Base-by-base conservation (phyloP, 2,113 vertebrate genomes). In the Origma solitaria region DNA sequence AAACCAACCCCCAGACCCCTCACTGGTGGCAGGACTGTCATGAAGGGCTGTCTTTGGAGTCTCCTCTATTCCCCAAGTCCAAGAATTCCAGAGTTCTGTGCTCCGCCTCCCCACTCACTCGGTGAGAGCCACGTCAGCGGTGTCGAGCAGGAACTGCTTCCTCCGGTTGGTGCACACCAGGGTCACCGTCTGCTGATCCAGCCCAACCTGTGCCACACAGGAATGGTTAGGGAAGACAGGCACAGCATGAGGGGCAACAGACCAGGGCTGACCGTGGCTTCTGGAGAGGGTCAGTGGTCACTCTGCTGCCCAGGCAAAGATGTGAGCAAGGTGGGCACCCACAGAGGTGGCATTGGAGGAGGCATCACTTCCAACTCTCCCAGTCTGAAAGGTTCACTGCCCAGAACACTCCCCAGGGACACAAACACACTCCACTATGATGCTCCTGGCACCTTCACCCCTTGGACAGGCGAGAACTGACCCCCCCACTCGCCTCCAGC, bases 121-220 rank as follows among this genome's bases (percentile, higher is more conserved):
- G 0, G 99, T 99, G 85, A 99, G 98, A 25, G 98, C 98, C 70
- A 97, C 47, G 13, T 99, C 99, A 0, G 99, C 99, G 0, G 99
- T 98, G 97, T 99, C 99, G 49, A 99, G 97, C 81, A 99, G 97
- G 97, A 99, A 99, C 95, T 99, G 99, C 85, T 99, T 98, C 96
- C 99, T 97, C 94, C 99, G 98, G 91, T 99, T 99, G 85, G 98
- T 99, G 96, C 99, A 99, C 77, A 99, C 99, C 90, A 99, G 92
- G 1, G 96, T 99, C 88, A 99, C 97, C 0, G 99, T 99, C 98
- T 99, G 99, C 94, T 99, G 99, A 77, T 99, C 99, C 20, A 99
- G 97, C 73, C 99, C 99, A 12, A 99, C 99, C 99, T 99, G 88
- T n/a, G 78, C 70, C 91, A 92, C 69, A 87, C 7, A 75, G 1